Evolutionary conservation across 2,797 vertebrate genomes (phyloP).

Genomic region (Argyrosomus regius): DNA sequence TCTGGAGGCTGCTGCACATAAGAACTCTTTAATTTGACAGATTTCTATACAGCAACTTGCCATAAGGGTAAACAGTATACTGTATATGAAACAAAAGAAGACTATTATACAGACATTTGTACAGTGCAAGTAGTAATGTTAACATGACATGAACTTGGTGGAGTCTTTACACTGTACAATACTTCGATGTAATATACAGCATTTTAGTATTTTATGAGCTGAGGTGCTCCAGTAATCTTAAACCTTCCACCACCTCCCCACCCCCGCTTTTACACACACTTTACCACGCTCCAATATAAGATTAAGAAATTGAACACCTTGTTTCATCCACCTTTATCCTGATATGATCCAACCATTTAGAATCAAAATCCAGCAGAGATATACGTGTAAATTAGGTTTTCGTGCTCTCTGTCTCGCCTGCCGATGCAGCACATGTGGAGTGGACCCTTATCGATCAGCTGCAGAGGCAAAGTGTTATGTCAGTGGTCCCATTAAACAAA

Average conservation of each 20-base stretch:
- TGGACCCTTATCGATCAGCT: slow-evolving; percentile 65
- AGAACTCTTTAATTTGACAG: not conserved
- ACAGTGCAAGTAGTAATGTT: slow-evolving; percentile 20
- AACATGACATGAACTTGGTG: slow-evolving; percentile 28
- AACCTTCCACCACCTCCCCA: slow-evolving; percentile 24
- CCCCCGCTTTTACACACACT: slow-evolving; percentile 28
- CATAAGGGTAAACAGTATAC: not conserved
- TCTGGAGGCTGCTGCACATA: not conserved
- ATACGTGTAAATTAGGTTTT: slow-evolving; percentile 58
- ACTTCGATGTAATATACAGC: slow-evolving; percentile 6
- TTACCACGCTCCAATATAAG: slow-evolving; percentile 47
- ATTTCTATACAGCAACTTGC: not conserved
- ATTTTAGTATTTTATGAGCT: slow-evolving; percentile 49
- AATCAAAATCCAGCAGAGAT: slow-evolving; percentile 53
- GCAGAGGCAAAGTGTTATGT: slow-evolving; percentile 61
- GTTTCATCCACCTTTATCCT: slow-evolving; percentile 67
- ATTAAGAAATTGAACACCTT: slow-evolving; percentile 70
- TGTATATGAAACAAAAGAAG: not conserved
- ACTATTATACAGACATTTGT: slow-evolving; percentile 7
- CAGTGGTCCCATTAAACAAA: slow-evolving; percentile 65
- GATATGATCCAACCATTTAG: slow-evolving; percentile 67
- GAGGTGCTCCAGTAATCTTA: slow-evolving; percentile 49
- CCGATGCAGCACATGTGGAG: slow-evolving; percentile 56
- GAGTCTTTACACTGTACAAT: slow-evolving; percentile 24
- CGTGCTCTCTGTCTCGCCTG: slow-evolving; percentile 27